Conservation (phyloP, 2,888 invertebrate species). For the Chydorus sphaericus region DNA sequence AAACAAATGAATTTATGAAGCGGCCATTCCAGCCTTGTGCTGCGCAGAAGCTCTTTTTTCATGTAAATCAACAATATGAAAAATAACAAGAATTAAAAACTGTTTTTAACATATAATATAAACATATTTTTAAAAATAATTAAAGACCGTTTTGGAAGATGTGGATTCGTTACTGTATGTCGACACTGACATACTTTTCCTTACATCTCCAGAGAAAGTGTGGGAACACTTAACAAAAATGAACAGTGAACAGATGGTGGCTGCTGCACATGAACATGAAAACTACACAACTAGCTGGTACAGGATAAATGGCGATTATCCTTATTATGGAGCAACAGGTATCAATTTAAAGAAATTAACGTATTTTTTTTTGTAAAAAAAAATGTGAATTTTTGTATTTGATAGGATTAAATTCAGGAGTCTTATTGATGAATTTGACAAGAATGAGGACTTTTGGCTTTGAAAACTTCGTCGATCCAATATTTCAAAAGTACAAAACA, state of each 20-base stretch:
- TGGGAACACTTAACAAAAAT: constrained; percentile 72
- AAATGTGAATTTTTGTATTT: too few species aligned
- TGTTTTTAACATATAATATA: too few species aligned
- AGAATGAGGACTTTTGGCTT: constrained; percentile 74
- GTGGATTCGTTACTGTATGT: constrained; percentile 79
- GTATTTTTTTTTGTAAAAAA: too few species aligned
- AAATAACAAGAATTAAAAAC: too few species aligned
- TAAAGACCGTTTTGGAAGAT: constrained; percentile 57
- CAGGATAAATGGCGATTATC: constrained; percentile 85
- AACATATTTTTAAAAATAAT: constrained; percentile 20
- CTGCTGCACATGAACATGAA: constrained; percentile 76
- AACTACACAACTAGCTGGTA: constrained; percentile 91
- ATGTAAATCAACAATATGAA: too few species aligned
- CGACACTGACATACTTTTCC: constrained; percentile 79
- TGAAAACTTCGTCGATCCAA: constrained; percentile 66
- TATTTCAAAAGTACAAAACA: constrained; percentile 67
- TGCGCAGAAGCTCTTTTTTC: constrained; percentile 80
- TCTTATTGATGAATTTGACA: constrained; percentile 94
- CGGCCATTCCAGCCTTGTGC: constrained; percentile 88
- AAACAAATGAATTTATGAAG: constrained; percentile 67
- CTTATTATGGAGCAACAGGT: constrained; percentile 77
- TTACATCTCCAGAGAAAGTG: constrained; percentile 63
- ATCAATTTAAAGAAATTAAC: too few species aligned
- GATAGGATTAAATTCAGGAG: constrained; percentile 84
- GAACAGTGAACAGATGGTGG: constrained; percentile 73